These are phyloP conservation scores for Mythimna pallens DNA, from an alignment of 2,888 invertebrate species.

Conservation along the genomic window DNA sequence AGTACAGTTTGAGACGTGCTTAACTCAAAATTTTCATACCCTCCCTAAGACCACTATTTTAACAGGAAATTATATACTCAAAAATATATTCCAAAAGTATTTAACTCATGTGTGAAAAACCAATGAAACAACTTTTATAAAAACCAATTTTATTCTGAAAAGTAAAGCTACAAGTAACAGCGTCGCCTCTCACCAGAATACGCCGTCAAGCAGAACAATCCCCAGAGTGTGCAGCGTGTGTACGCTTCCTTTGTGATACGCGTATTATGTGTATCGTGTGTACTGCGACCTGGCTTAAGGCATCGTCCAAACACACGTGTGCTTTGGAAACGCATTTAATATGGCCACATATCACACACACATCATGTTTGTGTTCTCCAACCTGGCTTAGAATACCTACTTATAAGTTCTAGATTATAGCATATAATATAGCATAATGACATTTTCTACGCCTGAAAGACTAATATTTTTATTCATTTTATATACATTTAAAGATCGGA, in stretches of 20 bases:
- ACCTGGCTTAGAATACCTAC: no score
- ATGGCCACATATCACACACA: not conserved
- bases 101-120: not conserved
- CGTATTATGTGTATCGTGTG: constrained; percentile 38
- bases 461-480: no score
- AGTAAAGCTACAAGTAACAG: not conserved
- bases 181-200: constrained; percentile 16
- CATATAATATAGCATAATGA: no score
- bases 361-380: no score
- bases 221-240: constrained; percentile 17
- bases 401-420: no score
- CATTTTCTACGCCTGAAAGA: no score
- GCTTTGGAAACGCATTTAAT: constrained; percentile 5
- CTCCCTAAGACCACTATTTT: no score
- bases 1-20: no score
- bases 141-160: no score
- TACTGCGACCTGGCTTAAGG: constrained; percentile 1
- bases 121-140: not conserved
- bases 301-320: not conserved
- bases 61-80: no score
- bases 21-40: no score
- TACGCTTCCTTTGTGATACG: constrained; percentile 32
- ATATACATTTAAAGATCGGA: no score
- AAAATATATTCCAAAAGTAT: not conserved
- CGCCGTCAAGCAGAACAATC: constrained; percentile 14